Base-by-base conservation (phyloP, 2,113 vertebrate genomes). In the Micronisus gabar region DNA sequence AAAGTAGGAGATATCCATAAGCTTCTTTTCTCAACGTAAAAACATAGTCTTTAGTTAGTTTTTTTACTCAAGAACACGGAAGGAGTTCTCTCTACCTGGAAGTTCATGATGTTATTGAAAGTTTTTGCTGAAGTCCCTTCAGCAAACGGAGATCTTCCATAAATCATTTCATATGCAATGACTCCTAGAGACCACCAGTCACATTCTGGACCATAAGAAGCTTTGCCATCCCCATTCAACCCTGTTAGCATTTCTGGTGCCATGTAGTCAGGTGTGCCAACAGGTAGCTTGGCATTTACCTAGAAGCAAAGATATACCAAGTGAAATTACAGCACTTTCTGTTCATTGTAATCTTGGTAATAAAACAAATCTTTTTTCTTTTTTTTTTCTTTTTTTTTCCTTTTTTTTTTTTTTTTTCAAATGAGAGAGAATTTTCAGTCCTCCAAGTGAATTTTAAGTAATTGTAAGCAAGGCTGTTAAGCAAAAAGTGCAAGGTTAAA, bases 121-220 rank as follows among this genome's bases (percentile, higher is more conserved):
- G 99, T 99, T 96, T 98, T 99, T 74, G 98, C 97, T 29, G 99
- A 96, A 25, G 99, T 99, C 30, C 98, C 98, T 34, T 99, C 99
- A 26, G 99, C 91, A 90, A 99, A 99, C 1, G 99, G 99, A 13
- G 98, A 98, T 93, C 93, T 99, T 88, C 98, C 98, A 81, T 99
- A 99, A 92, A 99, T 98, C 99, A 99, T 99, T 94, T 99, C 99
- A 88, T 99, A 99, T 1, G 99, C 99, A 10, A 99, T 98, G 67
- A 99, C 98, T 12, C 99, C 99, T 3, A 99, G 97, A 4, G 99
- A 99, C 99, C 99, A 99, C 99, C 99, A 99, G 97, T 99, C 99
- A 67, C 99, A 99, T 56, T 99, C 99, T 0, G 97, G 93, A 36
- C 99, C 98, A 0, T 99, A 99, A 59, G 96, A 93, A 72, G 94